These are phyloP conservation scores for Semotilus atromaculatus DNA, from an alignment of 2,797 vertebrate species.

Conservation along the genomic window DNA sequence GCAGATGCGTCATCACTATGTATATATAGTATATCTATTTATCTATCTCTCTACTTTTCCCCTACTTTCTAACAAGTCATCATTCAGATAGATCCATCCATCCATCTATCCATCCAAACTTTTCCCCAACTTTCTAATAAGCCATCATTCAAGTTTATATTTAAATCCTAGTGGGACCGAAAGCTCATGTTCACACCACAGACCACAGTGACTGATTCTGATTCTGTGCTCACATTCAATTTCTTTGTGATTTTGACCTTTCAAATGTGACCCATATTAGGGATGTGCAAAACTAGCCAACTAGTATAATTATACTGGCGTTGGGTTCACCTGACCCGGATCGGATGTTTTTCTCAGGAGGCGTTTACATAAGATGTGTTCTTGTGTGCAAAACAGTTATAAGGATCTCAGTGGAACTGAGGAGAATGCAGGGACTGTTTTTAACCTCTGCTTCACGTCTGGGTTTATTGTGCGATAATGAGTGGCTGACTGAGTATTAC, in stretches of 20 bases:
- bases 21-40: no score
- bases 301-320: conserved; percentile 11
- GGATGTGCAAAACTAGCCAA: neutral
- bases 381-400: neutral
- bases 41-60: no score
- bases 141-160: neutral
- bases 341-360: conserved; percentile 2
- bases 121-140: neutral
- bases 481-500: neutral
- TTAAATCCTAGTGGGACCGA: neutral
- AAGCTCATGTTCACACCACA: neutral
- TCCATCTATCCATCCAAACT: neutral
- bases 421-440: neutral
- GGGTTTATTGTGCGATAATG: neutral
- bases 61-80: no score
- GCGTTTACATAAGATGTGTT: conserved; percentile 1
- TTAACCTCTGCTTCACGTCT: neutral
- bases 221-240: conserved; percentile 9
- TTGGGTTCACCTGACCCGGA: conserved; percentile 2
- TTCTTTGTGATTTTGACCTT: neutral
- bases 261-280: conserved; percentile 24
- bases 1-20: no score
- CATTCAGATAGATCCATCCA: no score
- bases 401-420: neutral
- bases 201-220: neutral